phyloP scores from a whole-genome alignment of 2,113 vertebrate species.

The Megaceryle torquata region DNA sequence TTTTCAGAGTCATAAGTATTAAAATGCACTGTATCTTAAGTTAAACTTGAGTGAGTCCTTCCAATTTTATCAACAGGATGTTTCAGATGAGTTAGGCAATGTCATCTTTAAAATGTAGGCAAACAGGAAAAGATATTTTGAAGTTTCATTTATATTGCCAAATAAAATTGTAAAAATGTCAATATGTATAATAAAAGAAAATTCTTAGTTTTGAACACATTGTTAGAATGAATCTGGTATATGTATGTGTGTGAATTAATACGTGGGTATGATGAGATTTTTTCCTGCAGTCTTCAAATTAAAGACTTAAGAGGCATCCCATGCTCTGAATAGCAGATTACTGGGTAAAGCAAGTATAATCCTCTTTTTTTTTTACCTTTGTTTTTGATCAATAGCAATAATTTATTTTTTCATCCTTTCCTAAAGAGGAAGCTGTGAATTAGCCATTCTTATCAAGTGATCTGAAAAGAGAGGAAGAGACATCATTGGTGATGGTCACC shows the following conservation, averaged over 20 bases:
- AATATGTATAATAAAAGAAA: neutral
- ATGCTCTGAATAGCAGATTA: neutral
- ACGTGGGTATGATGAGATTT: neutral
- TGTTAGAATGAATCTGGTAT: neutral
- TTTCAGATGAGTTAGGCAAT: neutral
- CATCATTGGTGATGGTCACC: neutral
- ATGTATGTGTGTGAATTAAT: neutral
- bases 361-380: neutral
- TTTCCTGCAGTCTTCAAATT: neutral
- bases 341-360: neutral
- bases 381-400: neutral
- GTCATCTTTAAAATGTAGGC: neutral
- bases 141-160: neutral
- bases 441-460: neutral
- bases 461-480: neutral
- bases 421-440: neutral
- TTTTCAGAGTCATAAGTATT: neutral
- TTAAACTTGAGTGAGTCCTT: neutral
- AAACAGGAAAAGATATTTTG: neutral
- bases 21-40: neutral
- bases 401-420: neutral
- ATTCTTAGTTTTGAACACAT: neutral
- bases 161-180: neutral
- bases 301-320: neutral
- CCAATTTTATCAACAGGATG: neutral